Evolutionary conservation across 1,140 invertebrate genomes (phyloP).

Genomic region (Pomacea maculata): DNA sequence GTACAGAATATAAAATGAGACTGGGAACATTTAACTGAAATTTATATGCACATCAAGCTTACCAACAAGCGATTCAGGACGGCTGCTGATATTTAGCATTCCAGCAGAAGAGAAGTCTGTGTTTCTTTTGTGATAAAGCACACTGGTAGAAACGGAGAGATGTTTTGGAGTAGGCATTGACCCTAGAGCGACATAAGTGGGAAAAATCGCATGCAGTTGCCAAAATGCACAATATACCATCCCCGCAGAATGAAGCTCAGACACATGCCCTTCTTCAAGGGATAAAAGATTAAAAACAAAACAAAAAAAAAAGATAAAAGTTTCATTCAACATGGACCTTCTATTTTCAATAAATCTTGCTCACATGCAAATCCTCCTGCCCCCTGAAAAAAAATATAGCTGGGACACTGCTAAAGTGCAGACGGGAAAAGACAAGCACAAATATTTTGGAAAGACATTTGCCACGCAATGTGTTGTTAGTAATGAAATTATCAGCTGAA

Average conservation of each 20-base stretch:
- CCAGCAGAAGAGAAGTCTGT: conserved; percentile 50
- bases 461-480: too few relatives aligned
- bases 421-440: too few relatives aligned
- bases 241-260: neutral
- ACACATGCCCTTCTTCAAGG: too few relatives aligned
- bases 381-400: too few relatives aligned
- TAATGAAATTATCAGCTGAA: neutral
- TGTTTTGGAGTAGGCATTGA: conserved; percentile 49
- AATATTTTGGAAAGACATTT: too few relatives aligned
- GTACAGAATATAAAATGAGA: neutral
- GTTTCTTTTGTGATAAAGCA: conserved; percentile 55
- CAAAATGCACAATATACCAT: conserved; percentile 40
- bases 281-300: too few relatives aligned
- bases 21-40: neutral
- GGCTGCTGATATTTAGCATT: conserved; percentile 35
- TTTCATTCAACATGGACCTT: too few relatives aligned
- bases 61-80: conserved; percentile 55
- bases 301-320: too few relatives aligned
- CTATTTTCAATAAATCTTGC: too few relatives aligned
- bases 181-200: conserved; percentile 26
- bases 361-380: too few relatives aligned
- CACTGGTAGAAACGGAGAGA: conserved; percentile 58
- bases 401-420: too few relatives aligned
- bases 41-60: conserved; percentile 27
- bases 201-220: conserved; percentile 42